phyloP scores from a whole-genome alignment of 2,797 vertebrate genomes.

The Centroberyx gerrardi region DNA sequence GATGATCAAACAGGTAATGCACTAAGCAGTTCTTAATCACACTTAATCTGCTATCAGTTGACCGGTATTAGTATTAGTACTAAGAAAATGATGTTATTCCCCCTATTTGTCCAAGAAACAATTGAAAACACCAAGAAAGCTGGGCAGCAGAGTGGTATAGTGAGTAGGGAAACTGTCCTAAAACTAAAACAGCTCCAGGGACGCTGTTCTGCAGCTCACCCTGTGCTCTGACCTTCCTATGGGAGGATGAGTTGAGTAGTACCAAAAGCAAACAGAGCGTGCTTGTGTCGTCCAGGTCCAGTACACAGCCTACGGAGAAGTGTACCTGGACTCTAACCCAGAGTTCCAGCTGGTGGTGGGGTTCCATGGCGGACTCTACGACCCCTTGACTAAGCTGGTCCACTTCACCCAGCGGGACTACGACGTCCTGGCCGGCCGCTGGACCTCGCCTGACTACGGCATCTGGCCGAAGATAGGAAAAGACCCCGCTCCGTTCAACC shows the following conservation, averaged over 20 bases:
- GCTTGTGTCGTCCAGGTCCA: slow-evolving; percentile 84
- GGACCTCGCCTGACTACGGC: slow-evolving; percentile 97
- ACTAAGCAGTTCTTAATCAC: background rate
- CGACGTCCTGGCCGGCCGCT: slow-evolving; percentile 96
- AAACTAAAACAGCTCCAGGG: background rate
- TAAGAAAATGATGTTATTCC: background rate
- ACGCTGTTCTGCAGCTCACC: slow-evolving; percentile 2
- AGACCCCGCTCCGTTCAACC: slow-evolving; percentile 95
- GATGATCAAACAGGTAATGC: slow-evolving; percentile 95
- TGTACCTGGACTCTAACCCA: slow-evolving; percentile 97
- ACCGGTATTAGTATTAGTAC: background rate
- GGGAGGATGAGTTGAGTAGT: background rate
- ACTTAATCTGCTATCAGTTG: background rate
- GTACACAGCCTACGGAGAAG: slow-evolving; percentile 98
- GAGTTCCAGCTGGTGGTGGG: slow-evolving; percentile 98
- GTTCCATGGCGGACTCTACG: slow-evolving; percentile 97
- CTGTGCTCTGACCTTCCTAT: slow-evolving; percentile 16
- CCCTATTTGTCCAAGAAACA: slow-evolving; percentile 3
- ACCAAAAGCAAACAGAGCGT: slow-evolving; percentile 4
- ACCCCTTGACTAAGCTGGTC: slow-evolving; percentile 95
- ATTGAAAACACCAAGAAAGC: slow-evolving; percentile 1
- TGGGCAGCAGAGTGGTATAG: no score
- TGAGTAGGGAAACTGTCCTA: no score
- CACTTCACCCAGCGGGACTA: slow-evolving; percentile 99
- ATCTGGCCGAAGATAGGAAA: slow-evolving; percentile 97